These are phyloP conservation scores for Bemisia tabaci DNA, from an alignment of 1,140 invertebrate genomes.

Conservation along the genomic window DNA sequence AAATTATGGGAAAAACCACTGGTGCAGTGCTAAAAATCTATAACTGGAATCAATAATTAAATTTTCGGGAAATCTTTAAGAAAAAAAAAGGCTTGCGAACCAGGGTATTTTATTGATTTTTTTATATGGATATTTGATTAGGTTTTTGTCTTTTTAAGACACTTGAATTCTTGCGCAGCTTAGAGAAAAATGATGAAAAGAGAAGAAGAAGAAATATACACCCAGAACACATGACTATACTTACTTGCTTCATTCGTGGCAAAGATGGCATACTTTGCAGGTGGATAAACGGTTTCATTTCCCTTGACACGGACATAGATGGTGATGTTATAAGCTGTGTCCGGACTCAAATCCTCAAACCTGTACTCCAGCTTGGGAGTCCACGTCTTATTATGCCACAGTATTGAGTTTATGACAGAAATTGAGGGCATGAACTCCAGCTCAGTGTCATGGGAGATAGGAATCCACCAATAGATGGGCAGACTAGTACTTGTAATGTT, in stretches of 20 bases:
- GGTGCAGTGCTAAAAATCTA: too few relatives aligned
- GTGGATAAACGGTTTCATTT: slow-evolving; percentile 37
- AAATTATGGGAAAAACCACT: too few relatives aligned
- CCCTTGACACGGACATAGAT: slow-evolving; percentile 45
- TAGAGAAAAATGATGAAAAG: too few relatives aligned
- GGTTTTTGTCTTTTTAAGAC: too few relatives aligned
- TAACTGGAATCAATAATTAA: too few relatives aligned
- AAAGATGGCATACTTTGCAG: slow-evolving; percentile 41
- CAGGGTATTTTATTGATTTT: too few relatives aligned
- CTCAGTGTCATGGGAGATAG: slow-evolving; percentile 24
- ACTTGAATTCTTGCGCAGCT: too few relatives aligned
- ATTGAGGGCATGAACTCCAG: slow-evolving; percentile 49
- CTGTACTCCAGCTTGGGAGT: slow-evolving; percentile 35
- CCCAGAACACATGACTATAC: slow-evolving; percentile 15
- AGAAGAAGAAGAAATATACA: slow-evolving; percentile 6
- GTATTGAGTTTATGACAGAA: slow-evolving; percentile 23
- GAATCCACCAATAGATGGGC: not conserved
- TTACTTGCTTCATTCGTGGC: slow-evolving; percentile 48
- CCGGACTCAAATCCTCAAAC: slow-evolving; percentile 50
- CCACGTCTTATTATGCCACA: slow-evolving; percentile 46
- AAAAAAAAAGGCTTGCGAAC: too few relatives aligned
- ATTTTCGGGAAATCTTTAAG: too few relatives aligned
- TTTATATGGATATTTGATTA: too few relatives aligned
- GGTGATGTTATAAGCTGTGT: slow-evolving; percentile 59
- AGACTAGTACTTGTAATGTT: not conserved